Conservation (phyloP, 1,140 invertebrate genomes). For the Cydia splendana region DNA sequence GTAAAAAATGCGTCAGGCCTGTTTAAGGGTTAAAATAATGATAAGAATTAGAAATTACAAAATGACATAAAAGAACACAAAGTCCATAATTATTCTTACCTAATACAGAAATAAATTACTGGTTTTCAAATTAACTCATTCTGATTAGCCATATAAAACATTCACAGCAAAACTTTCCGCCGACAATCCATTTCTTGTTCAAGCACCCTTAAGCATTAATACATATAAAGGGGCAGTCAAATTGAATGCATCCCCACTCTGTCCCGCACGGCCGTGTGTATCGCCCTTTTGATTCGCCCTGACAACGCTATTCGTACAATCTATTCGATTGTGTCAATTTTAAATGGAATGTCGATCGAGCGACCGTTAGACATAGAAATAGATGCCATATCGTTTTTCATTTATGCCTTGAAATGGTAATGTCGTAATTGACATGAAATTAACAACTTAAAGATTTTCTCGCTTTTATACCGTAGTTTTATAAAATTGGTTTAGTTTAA, state of each 20-base stretch:
- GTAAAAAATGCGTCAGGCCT: no score
- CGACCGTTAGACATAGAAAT: background rate
- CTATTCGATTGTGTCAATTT: conserved; percentile 22
- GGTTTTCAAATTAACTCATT: no score
- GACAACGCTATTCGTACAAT: background rate
- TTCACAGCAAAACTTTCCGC: background rate
- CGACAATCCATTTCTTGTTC: background rate
- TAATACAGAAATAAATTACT: no score
- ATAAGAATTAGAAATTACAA: no score
- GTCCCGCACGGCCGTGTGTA: background rate
- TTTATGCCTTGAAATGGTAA: background rate
- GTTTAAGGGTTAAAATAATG: no score
- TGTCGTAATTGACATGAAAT: no score
- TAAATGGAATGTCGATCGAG: background rate
- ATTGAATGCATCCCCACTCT: conserved; percentile 13
- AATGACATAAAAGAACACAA: no score
- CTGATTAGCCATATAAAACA: background rate
- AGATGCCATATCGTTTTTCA: background rate
- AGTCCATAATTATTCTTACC: no score
- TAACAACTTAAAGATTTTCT: no score
- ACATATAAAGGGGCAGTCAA: background rate
- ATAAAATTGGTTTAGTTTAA: no score
- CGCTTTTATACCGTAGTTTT: no score
- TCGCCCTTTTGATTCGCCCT: background rate
- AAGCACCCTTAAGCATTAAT: background rate